These are phyloP conservation scores for Lepidonotus clava DNA, from an alignment of 2,888 invertebrate genomes.

Conservation along the genomic window DNA sequence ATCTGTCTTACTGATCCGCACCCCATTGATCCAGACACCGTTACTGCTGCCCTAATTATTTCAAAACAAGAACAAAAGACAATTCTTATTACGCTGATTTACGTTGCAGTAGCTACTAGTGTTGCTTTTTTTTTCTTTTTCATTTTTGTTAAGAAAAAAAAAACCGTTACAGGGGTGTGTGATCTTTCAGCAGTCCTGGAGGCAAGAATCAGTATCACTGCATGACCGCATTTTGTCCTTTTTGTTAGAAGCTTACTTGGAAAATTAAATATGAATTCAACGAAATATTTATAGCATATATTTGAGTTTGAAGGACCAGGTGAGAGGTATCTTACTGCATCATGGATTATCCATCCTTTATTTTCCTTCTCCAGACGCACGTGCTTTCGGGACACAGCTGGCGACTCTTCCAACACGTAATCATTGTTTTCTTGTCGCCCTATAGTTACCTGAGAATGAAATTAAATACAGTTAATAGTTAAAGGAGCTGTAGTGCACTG, in stretches of 20 bases:
- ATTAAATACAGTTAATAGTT: not conserved
- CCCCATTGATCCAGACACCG: slow-evolving; percentile 8
- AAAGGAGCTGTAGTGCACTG: not conserved
- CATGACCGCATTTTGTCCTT: not conserved
- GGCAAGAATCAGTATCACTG: not conserved
- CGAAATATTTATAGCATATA: not conserved
- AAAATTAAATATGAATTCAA: not conserved
- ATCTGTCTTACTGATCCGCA: not conserved
- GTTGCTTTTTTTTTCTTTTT: not conserved
- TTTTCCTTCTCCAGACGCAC: not conserved
- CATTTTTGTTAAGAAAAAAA: not conserved
- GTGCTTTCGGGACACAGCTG: not conserved
- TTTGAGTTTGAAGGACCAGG: not conserved
- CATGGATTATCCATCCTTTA: not conserved
- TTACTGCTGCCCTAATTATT: slow-evolving; percentile 15
- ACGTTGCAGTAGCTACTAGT: not conserved
- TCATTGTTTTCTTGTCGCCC: not conserved
- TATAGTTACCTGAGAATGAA: not conserved
- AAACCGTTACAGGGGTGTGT: not conserved
- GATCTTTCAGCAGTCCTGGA: not conserved
- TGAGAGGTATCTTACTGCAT: not conserved
- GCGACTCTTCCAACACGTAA: not conserved
- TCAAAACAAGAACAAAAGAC: not conserved
- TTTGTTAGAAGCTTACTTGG: not conserved
- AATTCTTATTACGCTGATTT: not conserved